Conservation (phyloP, 2,797 vertebrate species). For the Pteronotus mesoamericanus region DNA sequence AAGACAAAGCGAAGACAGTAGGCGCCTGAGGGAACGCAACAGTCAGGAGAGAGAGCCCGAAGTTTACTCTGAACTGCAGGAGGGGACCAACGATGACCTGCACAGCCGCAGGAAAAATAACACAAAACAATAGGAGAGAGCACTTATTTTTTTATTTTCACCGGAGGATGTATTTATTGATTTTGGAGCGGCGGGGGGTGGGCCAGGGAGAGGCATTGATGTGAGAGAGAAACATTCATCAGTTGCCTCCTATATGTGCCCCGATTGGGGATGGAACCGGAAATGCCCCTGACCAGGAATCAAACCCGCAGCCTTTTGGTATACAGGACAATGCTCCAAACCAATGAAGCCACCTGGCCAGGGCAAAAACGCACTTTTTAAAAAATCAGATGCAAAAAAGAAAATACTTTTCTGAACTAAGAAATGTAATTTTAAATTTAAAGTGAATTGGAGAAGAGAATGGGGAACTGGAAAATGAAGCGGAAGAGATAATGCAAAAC, state of each 20-base stretch:
- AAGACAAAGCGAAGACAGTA: background rate
- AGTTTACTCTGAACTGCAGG: background rate
- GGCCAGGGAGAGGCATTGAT: background rate
- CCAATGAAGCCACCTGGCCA: background rate
- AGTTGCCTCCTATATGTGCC: too few species aligned
- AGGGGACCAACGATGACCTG: background rate
- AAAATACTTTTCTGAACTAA: background rate
- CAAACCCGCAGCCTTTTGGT: too few species aligned
- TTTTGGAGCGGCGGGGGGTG: background rate
- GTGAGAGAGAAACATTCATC: background rate
- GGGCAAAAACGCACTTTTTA: background rate
- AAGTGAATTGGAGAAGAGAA: background rate
- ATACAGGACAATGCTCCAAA: too few species aligned
- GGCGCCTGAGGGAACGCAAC: background rate
- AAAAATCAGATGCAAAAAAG: background rate
- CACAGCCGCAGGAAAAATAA: background rate
- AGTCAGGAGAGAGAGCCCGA: background rate
- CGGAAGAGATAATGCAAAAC: background rate
- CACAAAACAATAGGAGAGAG: background rate
- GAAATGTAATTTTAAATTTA: constrained; percentile 15
- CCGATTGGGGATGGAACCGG: background rate
- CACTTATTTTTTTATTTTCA: background rate
- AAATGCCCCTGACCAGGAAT: background rate
- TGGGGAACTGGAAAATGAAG: background rate
- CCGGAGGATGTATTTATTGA: background rate